phyloP scores from a whole-genome alignment of 92 coral and sea anemone species.

The Scolanthus callimorphus region DNA sequence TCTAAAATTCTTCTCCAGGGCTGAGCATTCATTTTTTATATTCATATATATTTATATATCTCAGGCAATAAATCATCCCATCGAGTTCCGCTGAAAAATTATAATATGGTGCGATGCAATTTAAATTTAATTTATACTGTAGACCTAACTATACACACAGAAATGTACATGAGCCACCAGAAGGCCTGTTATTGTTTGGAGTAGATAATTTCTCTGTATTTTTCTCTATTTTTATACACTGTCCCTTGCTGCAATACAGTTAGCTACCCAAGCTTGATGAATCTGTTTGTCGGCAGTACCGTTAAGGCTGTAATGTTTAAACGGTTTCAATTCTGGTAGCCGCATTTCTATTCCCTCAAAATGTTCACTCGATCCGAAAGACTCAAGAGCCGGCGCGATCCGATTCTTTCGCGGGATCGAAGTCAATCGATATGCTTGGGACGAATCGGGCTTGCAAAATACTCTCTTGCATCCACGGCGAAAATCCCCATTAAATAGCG shows the following conservation, averaged over 20 bases:
- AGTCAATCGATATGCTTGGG: conserved; percentile 86
- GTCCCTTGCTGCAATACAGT: conserved; percentile 10
- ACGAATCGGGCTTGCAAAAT: conserved; percentile 84
- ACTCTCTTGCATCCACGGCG: conserved; percentile 92
- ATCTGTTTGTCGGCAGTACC: conserved; percentile 27
- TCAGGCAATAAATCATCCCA: too few relatives aligned
- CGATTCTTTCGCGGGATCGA: conserved; percentile 73
- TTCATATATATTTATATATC: too few relatives aligned
- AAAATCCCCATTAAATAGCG: conserved; percentile 86
- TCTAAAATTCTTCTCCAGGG: too few relatives aligned
- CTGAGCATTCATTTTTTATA: too few relatives aligned
- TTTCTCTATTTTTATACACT: not conserved
- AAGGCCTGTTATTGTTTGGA: not conserved
- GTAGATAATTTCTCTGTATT: not conserved
- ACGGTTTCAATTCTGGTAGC: conserved; percentile 62
- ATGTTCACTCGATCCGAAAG: conserved; percentile 64
- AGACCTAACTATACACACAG: not conserved
- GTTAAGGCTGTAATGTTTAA: conserved; percentile 28
- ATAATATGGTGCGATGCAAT: too few relatives aligned
- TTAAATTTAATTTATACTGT: too few relatives aligned
- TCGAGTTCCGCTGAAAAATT: too few relatives aligned
- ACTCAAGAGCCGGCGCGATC: conserved; percentile 58
- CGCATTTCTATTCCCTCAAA: conserved; percentile 67
- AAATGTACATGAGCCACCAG: not conserved
- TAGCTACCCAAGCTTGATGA: conserved; percentile 33